Conservation (phyloP, 2,113 vertebrate species). For the Pachypanchax playfairii region DNA sequence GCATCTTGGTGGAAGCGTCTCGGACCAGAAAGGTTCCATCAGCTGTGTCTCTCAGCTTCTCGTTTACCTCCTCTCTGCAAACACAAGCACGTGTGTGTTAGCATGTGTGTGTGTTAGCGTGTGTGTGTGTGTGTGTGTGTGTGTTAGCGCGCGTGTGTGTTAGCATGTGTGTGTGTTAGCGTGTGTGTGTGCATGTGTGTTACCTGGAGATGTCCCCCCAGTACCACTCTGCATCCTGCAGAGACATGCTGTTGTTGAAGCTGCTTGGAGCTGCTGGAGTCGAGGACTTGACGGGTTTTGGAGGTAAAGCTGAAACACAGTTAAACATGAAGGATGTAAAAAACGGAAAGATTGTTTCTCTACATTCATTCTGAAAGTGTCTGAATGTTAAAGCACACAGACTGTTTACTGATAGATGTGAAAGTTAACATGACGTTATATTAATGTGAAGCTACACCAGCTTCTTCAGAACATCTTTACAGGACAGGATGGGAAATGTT, state of each 20-base stretch:
- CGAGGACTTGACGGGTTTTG: slow-evolving; percentile 88
- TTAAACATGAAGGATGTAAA: too few species aligned
- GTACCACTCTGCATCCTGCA: slow-evolving; percentile 99
- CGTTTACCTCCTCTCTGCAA: slow-evolving; percentile 95
- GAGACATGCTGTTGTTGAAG: slow-evolving; percentile 95
- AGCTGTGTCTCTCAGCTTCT: slow-evolving; percentile 96
- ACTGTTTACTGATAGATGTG: too few species aligned
- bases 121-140: background rate
- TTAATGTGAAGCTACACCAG: too few species aligned
- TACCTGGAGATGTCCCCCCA: slow-evolving; percentile 97
- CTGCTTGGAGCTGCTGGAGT: slow-evolving; percentile 85
- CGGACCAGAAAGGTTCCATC: slow-evolving; percentile 97
- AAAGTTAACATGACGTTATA: too few species aligned
- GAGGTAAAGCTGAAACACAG: slow-evolving; percentile 87
- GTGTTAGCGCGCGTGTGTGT: background rate
- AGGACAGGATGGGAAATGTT: too few species aligned
- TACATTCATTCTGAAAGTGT: too few species aligned
- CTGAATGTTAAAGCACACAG: too few species aligned
- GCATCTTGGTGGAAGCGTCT: slow-evolving; percentile 99
- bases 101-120: background rate
- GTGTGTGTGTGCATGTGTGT: background rate
- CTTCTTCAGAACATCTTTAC: too few species aligned
- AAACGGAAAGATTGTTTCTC: too few species aligned
- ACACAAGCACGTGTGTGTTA: background rate
- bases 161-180: background rate